Conservation (phyloP, 2,888 invertebrate genomes). For the Schizotus pectinicornis region DNA sequence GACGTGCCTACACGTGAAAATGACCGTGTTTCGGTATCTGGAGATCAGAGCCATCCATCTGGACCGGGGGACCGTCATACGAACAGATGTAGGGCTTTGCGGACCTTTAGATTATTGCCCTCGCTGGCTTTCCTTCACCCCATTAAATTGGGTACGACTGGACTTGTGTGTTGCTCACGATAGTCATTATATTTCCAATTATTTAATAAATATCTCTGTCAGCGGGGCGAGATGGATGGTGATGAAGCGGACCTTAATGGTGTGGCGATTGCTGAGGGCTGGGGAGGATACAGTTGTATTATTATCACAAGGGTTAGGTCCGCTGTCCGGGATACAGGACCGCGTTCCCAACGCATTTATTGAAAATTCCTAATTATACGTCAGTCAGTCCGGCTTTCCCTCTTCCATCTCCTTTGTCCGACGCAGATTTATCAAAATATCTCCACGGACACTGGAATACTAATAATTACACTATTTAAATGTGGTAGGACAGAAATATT, state of each 20-base stretch:
- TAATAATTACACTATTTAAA: no score
- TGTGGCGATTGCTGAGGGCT: neutral
- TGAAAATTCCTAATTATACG: no score
- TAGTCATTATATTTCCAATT: constrained; percentile 33
- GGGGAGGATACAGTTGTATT: neutral
- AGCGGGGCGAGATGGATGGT: constrained; percentile 32
- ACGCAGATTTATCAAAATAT: neutral
- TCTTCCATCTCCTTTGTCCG: neutral
- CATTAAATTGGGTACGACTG: constrained; percentile 13
- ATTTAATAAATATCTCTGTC: constrained; percentile 38
- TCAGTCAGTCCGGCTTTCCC: neutral
- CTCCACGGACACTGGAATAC: no score
- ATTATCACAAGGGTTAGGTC: no score
- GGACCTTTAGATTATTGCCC: constrained; percentile 17
- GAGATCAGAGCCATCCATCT: constrained; percentile 24
- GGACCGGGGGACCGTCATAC: constrained; percentile 12
- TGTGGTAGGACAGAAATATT: no score
- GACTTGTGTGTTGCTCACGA: constrained; percentile 15
- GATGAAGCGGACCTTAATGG: constrained; percentile 30
- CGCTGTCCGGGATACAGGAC: no score
- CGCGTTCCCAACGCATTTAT: no score
- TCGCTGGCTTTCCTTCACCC: constrained; percentile 8
- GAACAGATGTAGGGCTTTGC: constrained; percentile 29
- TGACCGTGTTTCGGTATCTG: constrained; percentile 29
- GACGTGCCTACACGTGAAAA: constrained; percentile 39